phyloP scores from a whole-genome alignment of 2,113 vertebrate species.

The Rhombomys opimus region DNA sequence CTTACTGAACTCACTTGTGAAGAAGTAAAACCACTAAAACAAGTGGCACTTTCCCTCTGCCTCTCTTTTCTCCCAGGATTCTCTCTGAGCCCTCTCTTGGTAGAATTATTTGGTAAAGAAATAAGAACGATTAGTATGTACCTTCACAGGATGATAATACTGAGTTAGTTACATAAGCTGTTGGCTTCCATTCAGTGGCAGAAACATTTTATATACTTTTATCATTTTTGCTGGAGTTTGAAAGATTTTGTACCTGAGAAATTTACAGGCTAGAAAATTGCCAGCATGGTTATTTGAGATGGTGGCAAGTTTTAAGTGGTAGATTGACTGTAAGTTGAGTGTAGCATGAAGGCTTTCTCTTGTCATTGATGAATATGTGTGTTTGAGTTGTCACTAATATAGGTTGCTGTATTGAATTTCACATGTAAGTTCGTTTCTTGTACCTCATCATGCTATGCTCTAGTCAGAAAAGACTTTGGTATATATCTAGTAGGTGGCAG shows the following conservation, averaged over 20 bases:
- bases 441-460: too few relatives aligned
- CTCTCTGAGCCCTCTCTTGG: fast-evolving
- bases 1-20: background rate
- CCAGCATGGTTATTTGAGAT: background rate
- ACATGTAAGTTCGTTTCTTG: background rate
- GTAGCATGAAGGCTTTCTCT: background rate
- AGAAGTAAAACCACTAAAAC: background rate
- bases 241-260: background rate
- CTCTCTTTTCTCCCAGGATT: background rate
- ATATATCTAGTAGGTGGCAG: background rate
- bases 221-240: background rate
- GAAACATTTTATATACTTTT: background rate
- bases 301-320: background rate
- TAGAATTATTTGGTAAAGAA: background rate
- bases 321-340: fast-evolving
- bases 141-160: background rate
- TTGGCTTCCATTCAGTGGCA: background rate
- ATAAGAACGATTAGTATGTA: background rate
- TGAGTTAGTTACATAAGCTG: fast-evolving
- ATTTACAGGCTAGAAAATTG: too few relatives aligned
- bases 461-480: fast-evolving
- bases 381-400: background rate
- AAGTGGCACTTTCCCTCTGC: background rate
- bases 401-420: background rate
- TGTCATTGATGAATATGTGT: background rate